Evolutionary conservation across 2,113 vertebrate genomes (phyloP).

Genomic region (Oryzias javanicus): DNA sequence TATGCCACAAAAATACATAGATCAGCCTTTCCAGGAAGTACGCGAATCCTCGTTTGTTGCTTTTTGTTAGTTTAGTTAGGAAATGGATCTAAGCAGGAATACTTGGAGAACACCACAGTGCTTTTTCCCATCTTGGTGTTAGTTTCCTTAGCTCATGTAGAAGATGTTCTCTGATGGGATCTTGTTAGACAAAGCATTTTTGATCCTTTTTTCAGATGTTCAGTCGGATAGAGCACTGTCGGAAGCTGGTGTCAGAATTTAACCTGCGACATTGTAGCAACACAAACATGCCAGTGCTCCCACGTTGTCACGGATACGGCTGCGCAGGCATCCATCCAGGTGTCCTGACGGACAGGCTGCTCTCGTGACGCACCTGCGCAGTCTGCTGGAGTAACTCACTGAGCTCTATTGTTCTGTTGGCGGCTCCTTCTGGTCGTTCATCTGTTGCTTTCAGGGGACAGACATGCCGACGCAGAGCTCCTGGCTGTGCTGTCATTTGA

Average conservation of each 20-base stretch:
- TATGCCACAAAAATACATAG: no score
- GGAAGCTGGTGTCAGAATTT: slow-evolving; percentile 23
- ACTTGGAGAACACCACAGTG: no score
- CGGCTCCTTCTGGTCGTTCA: slow-evolving; percentile 36
- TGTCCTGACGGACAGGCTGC: slow-evolving; percentile 24
- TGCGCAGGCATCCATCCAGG: slow-evolving; percentile 7
- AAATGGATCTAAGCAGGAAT: no score
- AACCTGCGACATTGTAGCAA: slow-evolving; percentile 11
- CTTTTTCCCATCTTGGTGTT: neutral
- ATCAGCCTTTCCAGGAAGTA: no score
- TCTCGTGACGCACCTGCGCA: slow-evolving; percentile 23
- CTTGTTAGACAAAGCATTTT: slow-evolving; percentile 1
- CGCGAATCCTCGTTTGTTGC: no score
- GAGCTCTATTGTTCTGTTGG: slow-evolving; percentile 43
- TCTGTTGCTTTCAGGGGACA: slow-evolving; percentile 39
- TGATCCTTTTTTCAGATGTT: slow-evolving; percentile 8
- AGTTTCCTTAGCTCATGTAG: neutral
- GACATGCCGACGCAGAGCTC: neutral
- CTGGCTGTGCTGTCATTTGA: neutral
- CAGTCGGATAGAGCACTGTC: slow-evolving; percentile 1
- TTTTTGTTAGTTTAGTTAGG: no score
- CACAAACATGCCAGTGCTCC: slow-evolving; percentile 8
- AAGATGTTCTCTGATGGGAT: neutral
- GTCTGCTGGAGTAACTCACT: slow-evolving; percentile 33
- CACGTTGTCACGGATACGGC: neutral